These are phyloP conservation scores for Diachrysia chrysitis DNA, from an alignment of 2,888 invertebrate species.

Conservation along the genomic window DNA sequence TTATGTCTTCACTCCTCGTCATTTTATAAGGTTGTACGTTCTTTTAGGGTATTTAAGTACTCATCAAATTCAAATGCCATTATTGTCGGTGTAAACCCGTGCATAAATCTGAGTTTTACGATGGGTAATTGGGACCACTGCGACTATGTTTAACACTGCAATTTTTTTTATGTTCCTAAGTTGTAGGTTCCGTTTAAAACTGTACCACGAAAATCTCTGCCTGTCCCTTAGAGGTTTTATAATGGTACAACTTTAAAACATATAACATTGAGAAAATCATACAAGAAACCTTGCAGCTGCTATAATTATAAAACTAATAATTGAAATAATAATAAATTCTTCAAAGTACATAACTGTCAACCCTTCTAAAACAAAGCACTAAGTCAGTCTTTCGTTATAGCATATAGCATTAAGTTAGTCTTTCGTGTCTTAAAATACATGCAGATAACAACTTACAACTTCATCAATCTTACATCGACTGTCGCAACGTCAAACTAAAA, in stretches of 20 bases:
- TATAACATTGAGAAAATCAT: too few species aligned
- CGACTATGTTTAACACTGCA: neutral
- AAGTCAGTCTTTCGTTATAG: constrained; percentile 12
- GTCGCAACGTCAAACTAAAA: constrained; percentile 36
- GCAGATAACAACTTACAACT: neutral
- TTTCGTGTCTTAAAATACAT: constrained; percentile 18
- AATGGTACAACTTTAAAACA: neutral
- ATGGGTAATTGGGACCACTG: neutral
- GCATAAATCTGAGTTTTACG: neutral
- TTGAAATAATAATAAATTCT: too few species aligned
- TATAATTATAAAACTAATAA: too few species aligned
- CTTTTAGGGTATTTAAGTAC: neutral
- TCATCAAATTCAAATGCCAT: too few species aligned
- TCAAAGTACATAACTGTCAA: neutral
- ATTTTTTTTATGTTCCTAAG: neutral
- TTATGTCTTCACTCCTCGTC: neutral
- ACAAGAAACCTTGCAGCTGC: too few species aligned
- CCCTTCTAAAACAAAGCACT: neutral
- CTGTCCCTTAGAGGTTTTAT: too few species aligned
- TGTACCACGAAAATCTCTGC: too few species aligned
- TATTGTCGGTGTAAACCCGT: neutral
- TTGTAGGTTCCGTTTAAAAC: too few species aligned
- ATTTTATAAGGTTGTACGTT: neutral
- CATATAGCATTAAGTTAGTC: neutral
- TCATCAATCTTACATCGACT: constrained; percentile 12